Evolutionary conservation across 2,888 invertebrate genomes (phyloP), one percentile per base, ranked within the genome.

Genomic region (Fragum sueziense): DNA sequence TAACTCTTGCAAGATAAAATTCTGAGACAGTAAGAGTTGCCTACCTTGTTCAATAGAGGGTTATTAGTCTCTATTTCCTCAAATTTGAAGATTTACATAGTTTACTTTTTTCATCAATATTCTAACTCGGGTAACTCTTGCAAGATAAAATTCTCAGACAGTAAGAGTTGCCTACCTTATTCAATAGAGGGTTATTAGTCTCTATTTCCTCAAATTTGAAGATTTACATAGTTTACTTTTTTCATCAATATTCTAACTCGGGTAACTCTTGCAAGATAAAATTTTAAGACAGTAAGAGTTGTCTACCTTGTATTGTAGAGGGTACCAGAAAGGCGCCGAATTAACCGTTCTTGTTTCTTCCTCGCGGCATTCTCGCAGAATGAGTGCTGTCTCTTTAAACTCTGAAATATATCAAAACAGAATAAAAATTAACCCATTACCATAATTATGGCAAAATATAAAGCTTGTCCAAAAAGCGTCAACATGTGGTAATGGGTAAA

Each of bases 371-470:
- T 81, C 65, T 86, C 86, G 75, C 82, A 80, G 69, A 85, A 90
- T 22, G 88, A 90, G 72, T 87, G 86, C 78, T 89, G 88, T 34
- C 90, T 80, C 76, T 86, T 88, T 33, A 88, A 81, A 75, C 83
- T 87, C 88, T 88, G 85, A 73, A 86, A 86, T 67, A 11, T 67
- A 61, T 67, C 74, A 69, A 20, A 27, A 47, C n/a, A 47, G n/a
- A 47, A 47, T 3, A 47, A 47, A 47, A 47, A 47, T 2, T 3
- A 47, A 47, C 2, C 17, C 6, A 47, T 1, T 6, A 6, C n/a
- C n/a, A 47, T 47, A 47, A 47, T 3, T 47, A 47, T 47, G 47
- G n/a, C 47, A 17, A 47, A 47, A 47, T n/a, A 17, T n/a, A 47
- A 6, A 6, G n/a, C 17, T 20, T 1, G 22, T 11, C 11, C 54